Base-by-base conservation (phyloP, 2,888 invertebrate species). In the Prionchulus punctatus region DNA sequence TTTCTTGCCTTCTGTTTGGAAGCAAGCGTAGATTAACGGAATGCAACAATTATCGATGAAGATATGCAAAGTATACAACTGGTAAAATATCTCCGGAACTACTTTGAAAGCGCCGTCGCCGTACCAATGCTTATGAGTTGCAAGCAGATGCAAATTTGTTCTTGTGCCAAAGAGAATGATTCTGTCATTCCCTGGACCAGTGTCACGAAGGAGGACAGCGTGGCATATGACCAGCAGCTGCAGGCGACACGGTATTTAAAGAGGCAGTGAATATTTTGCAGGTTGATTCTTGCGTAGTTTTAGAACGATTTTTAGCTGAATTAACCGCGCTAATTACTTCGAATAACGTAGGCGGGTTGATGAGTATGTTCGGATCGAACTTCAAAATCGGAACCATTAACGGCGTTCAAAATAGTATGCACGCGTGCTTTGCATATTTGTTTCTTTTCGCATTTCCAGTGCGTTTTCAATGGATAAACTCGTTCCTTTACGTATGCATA, bases 101-200 rank as follows among this genome's bases (percentile, higher is more conserved):
- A 27, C 31, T 42, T 54, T 54, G 30, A 54, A 54, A 4, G 31
- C 43, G 15, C 53, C 53, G 27, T 53, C 53, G 12, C 21, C 42
- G 27, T 36, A 26, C 26, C n/a, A 26, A 43, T 53, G 25, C 2
- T 21, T 2, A 4, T 43, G 43, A 23, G 7, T 12, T 18, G 4
- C 21, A 18, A 53, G 26, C 25, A 30, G 23, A n/a, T 21, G 31
- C 18, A 52, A 21, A 36, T 31, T 52, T n/a, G 15, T 18, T 7
- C n/a, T 18, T 25, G 52, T 31, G 7, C 31, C 12, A 36, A 52
- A 36, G n/a, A 52, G 3, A 21, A 52, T 3, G 12, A 49, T 49
- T 7, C 50, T 26, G 28, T 49, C 30, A 30, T 49, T 49, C 15
- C 28, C 50, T n/a, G 50, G 15, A n/a, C 50, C 50, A n/a, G 28